Evolutionary conservation across 1,140 invertebrate species (phyloP).

Genomic region (Popillia japonica): DNA sequence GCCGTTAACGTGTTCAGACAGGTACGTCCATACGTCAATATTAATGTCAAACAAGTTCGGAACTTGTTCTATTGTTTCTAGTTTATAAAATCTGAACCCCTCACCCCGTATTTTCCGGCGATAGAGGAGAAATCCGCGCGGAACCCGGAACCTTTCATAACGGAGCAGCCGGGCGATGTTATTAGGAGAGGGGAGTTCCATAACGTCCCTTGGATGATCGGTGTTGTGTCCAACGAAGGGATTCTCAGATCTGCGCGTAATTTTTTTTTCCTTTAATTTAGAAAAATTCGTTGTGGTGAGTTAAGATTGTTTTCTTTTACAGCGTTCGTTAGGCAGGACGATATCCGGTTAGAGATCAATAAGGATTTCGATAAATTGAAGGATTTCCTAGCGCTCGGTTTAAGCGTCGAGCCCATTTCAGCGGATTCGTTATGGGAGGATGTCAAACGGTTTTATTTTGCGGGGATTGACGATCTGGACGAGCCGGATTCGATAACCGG

Average conservation of each 20-base stretch:
- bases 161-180: slow-evolving; percentile 63
- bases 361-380: slow-evolving; percentile 42
- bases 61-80: slow-evolving; percentile 29
- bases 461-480: slow-evolving; percentile 42
- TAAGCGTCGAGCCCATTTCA: slow-evolving; percentile 41
- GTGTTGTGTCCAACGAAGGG: slow-evolving; percentile 72
- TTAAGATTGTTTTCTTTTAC: too few relatives aligned
- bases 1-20: slow-evolving; percentile 42
- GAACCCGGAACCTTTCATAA: slow-evolving; percentile 70
- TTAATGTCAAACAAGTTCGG: too few relatives aligned
- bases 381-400: slow-evolving; percentile 30
- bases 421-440: slow-evolving; percentile 41
- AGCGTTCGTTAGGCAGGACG: slow-evolving; percentile 42
- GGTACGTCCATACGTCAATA: neutral
- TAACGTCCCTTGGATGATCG: slow-evolving; percentile 72
- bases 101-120: slow-evolving; percentile 74
- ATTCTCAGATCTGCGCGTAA: slow-evolving; percentile 69
- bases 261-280: slow-evolving; percentile 42
- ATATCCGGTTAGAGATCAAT: slow-evolving; percentile 42
- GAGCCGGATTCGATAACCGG: slow-evolving; percentile 46
- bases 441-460: slow-evolving; percentile 47
- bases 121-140: slow-evolving; percentile 64
- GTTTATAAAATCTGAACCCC: slow-evolving; percentile 63
- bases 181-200: slow-evolving; percentile 60
- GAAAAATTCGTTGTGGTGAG: too few relatives aligned